Evolutionary conservation across 2,888 invertebrate species (phyloP).

Genomic region (Pristionchus entomophagus): DNA sequence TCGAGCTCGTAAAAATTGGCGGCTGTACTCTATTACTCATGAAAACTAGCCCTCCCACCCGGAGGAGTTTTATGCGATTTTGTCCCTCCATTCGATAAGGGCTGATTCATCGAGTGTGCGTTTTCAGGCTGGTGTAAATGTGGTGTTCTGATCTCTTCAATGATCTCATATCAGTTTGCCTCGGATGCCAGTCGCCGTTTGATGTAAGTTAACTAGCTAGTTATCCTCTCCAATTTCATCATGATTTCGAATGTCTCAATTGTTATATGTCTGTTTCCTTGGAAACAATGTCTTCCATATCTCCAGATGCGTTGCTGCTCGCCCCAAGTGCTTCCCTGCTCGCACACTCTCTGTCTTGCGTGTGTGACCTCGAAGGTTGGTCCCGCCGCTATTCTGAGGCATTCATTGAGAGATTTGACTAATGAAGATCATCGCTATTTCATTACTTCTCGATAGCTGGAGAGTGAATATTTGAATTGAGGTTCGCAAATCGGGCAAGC

Average conservation of each 20-base stretch:
- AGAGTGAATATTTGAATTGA: neutral
- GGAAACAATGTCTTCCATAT: neutral
- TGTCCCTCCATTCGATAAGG: conserved; percentile 19
- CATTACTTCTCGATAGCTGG: neutral
- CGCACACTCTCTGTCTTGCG: conserved; percentile 33
- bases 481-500: conserved; percentile 36
- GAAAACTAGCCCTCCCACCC: conserved; percentile 37
- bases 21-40: conserved; percentile 25
- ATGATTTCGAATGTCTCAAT: neutral
- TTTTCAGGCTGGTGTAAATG: conserved; percentile 28
- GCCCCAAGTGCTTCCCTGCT: conserved; percentile 38
- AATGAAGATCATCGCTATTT: neutral
- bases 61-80: conserved; percentile 26
- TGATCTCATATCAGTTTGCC: conserved; percentile 19
- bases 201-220: neutral
- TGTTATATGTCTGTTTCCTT: neutral
- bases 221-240: neutral
- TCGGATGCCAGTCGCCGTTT: conserved; percentile 42
- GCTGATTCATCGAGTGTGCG: neutral
- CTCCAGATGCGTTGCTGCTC: conserved; percentile 34
- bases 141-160: conserved; percentile 44
- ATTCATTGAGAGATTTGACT: too few relatives aligned
- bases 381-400: neutral
- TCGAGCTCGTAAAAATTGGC: neutral
- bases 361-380: conserved; percentile 9